Conservation (phyloP, 2,797 vertebrate genomes). For the Centroberyx gerrardi region DNA sequence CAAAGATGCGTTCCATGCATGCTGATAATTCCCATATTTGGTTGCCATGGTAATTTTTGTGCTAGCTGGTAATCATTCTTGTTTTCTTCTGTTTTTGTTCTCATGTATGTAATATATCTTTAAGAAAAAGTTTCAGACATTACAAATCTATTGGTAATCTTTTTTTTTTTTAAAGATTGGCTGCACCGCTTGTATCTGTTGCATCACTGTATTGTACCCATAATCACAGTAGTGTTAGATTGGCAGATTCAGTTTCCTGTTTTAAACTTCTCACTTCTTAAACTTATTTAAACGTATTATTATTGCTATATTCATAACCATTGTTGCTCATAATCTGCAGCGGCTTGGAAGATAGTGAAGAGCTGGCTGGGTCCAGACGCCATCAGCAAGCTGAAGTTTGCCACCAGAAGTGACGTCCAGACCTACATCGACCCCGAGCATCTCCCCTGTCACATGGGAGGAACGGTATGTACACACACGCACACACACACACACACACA, state of each 20-base stretch:
- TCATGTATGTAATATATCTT: no score
- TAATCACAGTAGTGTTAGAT: no score
- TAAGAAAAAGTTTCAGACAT: no score
- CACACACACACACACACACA: background rate
- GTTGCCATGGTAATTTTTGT: background rate
- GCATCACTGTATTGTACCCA: no score
- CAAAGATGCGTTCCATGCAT: background rate
- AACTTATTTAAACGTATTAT: background rate
- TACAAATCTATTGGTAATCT: no score
- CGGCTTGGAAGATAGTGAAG: constrained; percentile 93
- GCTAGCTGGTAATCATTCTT: no score
- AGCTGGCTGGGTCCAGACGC: constrained; percentile 92
- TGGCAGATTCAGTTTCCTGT: no score
- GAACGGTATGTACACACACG: constrained; percentile 85
- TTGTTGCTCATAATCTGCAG: constrained; percentile 63
- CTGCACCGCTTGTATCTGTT: no score
- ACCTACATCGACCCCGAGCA: constrained; percentile 87
- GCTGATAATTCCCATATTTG: background rate
- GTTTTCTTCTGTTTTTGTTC: background rate
- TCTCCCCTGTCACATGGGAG: constrained; percentile 90
- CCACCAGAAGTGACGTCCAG: constrained; percentile 87
- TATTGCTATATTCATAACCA: no score
- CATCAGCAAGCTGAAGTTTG: constrained; percentile 89
- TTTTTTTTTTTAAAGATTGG: no score
- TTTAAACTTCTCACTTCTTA: no score